Base-by-base conservation (phyloP, 2,797 vertebrate species). In the Miichthys miiuy region DNA sequence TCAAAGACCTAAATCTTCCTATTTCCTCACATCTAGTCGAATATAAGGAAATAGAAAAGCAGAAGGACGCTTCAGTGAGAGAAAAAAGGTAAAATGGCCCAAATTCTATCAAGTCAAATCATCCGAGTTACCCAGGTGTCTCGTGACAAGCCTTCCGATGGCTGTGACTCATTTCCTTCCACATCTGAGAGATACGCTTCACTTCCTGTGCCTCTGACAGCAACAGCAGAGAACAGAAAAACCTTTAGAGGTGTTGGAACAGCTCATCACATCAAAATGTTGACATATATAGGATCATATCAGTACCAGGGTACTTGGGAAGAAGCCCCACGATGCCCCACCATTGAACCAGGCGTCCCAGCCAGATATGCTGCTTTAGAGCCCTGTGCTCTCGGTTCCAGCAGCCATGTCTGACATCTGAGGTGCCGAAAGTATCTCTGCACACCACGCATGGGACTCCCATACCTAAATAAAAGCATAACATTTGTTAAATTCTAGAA, bases 281-380 rank as follows among this genome's bases (percentile, higher is more conserved):
- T 8, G 7, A 7, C 34, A 68, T 51, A 8, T 46, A 61, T 21
- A 20, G 63, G 60, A 38, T 63, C 12, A 42, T 21, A 56, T 58
- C 38, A 57, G 21, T 87, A 94, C 91, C 91, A 52, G 82, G 88
- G 34, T 67, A 74, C 51, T 89, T 91, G 16, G 92, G 91, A 48
- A 94, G 83, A 62, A 94, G 92, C 0, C 91, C 91, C 70, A 82
- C 92, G 63, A 88, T 89, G 85, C 85, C 82, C 87, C 89, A 94
- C 92, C 94, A 95, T 79, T 93, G 90, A 72, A 94, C 88, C 70
- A 94, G 86, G 57, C 10, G 77, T 5, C 90, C 92, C 75, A 94
- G 84, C 81, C 85, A 85, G 63, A 94, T 88, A 79, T 94, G 88
- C 1, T 87, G 86, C 76, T 87, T 87, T 46, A 94, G 41, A 63